These are phyloP conservation scores for Acrossocheilus wenchowensis DNA, from an alignment of 2,797 vertebrate genomes.

Conservation along the genomic window DNA sequence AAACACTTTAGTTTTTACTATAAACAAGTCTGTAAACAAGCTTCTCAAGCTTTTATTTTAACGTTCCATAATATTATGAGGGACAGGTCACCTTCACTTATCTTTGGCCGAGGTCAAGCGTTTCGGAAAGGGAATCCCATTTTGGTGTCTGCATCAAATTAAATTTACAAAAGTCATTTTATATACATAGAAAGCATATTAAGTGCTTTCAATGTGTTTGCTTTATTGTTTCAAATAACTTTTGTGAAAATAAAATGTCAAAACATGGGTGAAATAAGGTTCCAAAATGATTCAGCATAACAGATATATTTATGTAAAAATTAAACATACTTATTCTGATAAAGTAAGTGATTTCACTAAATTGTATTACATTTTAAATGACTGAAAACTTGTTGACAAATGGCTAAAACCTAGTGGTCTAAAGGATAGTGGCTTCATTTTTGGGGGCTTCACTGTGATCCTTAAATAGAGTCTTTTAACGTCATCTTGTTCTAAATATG, in stretches of 20 bases:
- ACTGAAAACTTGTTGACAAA: background rate
- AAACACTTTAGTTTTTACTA: background rate
- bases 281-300: no score
- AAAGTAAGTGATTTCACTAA: no score
- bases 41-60: background rate
- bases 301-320: no score
- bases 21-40: constrained; percentile 5
- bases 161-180: no score
- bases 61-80: background rate
- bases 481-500: background rate
- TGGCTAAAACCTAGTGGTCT: background rate
- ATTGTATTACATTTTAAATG: background rate
- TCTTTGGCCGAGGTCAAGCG: constrained; percentile 16
- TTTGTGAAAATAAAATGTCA: no score
- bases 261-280: no score
- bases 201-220: no score
- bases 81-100: constrained; percentile 23
- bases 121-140: background rate
- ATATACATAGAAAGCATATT: no score
- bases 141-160: background rate
- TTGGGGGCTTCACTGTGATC: background rate
- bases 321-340: no score
- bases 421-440: background rate
- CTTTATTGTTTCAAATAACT: no score
- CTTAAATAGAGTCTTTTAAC: background rate